Base-by-base conservation (phyloP, 2,113 vertebrate genomes). In the Octodon degus region DNA sequence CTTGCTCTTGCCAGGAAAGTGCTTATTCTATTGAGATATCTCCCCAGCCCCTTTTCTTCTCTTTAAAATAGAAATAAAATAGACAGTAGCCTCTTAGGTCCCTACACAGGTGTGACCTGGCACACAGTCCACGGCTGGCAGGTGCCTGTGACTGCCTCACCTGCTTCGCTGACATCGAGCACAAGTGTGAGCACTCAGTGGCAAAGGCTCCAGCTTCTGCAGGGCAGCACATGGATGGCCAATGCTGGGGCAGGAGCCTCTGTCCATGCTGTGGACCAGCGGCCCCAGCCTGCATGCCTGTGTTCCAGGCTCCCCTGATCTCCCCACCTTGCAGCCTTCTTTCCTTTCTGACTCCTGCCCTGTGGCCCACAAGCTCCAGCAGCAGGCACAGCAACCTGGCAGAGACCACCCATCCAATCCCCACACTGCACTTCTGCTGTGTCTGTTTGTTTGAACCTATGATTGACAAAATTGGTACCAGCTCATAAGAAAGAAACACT, bases 41-140 rank as follows among this genome's bases (percentile, higher is more conserved):
- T 43, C 43, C 5, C 4, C 43, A 43, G 43, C 43, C 43, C 43
- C 43, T 43, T 43, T 58, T 58, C 55, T 58, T 58, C 16, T 58
- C 55, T 58, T 58, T 58, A 58, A 58, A 58, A 58, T 58, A 17
- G 2, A 55, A 13, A 55, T 55, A 55, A 70, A 90, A 82, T 10
- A 3, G 14, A 81, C 63, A 63, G 3, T 4, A 92, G n/a, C 8
- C n/a, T 53, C 76, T 93, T 83, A 20, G 7, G n/a, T 90, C 60
- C 20, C 40, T 76, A 2, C 0, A 27, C 20, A 30, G 65, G 11
- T 83, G 80, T 67, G 50, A 16, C 16, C 34, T 25, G 37, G 16
- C 20, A 40, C 12, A 2, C 24, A 43, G 0, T 53, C 3, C 27
- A 2, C 34, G 58, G n/a, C 0, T 0, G 70, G 5, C 81, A 53